Evolutionary conservation across 2,113 vertebrate species (phyloP).

Genomic region (Cebus imitator): DNA sequence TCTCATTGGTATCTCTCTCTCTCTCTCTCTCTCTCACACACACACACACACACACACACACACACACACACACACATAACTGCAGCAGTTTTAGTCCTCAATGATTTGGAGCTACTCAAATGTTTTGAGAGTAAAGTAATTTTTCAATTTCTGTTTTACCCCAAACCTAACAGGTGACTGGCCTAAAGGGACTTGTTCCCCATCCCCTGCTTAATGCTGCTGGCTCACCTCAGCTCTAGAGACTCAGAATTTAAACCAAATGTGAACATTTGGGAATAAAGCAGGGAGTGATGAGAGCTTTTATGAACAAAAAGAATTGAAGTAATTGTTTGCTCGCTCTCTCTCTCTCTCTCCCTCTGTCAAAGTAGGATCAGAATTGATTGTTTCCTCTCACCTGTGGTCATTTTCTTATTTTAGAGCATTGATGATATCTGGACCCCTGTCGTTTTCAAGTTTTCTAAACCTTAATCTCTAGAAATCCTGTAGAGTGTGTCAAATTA

Average conservation of each 20-base stretch:
- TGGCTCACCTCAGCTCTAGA: neutral
- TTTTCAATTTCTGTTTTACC: conserved; percentile 33
- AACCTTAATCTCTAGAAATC: conserved; percentile 65
- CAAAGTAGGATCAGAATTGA: conserved; percentile 38
- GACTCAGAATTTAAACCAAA: conserved; percentile 31
- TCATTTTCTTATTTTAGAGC: conserved; percentile 59
- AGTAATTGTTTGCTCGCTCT: conserved; percentile 10
- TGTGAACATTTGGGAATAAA: conserved; percentile 3
- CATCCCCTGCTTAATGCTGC: neutral
- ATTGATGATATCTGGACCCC: conserved; percentile 54
- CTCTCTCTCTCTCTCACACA: neutral
- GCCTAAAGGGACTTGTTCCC: neutral
- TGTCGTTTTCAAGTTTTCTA: conserved; percentile 54
- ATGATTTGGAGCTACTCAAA: neutral
- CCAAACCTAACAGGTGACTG: conserved; percentile 41
- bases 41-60: neutral
- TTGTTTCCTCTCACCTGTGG: conserved; percentile 32
- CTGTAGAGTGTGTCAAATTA: conserved; percentile 58
- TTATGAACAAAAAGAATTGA: conserved; percentile 34
- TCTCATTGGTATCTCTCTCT: neutral
- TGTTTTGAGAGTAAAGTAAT: neutral
- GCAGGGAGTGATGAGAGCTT: neutral
- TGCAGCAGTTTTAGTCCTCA: neutral
- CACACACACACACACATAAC: neutral
- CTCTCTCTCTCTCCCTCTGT: neutral